Conservation (phyloP, 1,140 invertebrate genomes). For the Dolichoris vasculosae region DNA sequence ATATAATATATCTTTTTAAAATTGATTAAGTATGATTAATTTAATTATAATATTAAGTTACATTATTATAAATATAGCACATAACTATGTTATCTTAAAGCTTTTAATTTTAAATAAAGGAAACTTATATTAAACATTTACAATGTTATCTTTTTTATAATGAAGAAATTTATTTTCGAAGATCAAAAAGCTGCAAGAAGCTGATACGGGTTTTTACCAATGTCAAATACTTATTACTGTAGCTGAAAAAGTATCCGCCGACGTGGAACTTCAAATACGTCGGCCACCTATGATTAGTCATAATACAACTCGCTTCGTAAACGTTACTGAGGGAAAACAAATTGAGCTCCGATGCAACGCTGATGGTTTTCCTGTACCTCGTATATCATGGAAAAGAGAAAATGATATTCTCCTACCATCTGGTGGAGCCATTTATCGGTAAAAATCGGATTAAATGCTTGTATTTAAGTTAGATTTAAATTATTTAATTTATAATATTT, state of each 20-base stretch:
- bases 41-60: no score
- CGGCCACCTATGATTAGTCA: slow-evolving; percentile 36
- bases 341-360: slow-evolving; percentile 40
- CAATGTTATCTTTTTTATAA: not conserved
- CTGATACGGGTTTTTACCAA: slow-evolving; percentile 48
- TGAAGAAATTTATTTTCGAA: not conserved
- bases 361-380: slow-evolving; percentile 46
- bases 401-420: slow-evolving; percentile 42
- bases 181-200: slow-evolving; percentile 46
- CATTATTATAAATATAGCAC: no score
- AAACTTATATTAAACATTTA: no score
- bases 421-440: slow-evolving; percentile 41
- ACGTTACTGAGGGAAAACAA: slow-evolving; percentile 41
- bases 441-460: slow-evolving; percentile 5
- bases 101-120: no score
- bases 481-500: not conserved
- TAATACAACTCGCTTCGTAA: slow-evolving; percentile 19
- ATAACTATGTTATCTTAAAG: no score
- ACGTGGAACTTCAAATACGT: slow-evolving; percentile 47
- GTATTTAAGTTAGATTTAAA: no score
- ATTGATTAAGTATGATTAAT: no score
- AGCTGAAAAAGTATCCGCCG: slow-evolving; percentile 27
- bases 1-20: no score
- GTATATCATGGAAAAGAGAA: slow-evolving; percentile 47
- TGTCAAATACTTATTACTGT: slow-evolving; percentile 38